phyloP scores from a whole-genome alignment of 1,140 invertebrate genomes.

The Nasonia giraulti region DNA sequence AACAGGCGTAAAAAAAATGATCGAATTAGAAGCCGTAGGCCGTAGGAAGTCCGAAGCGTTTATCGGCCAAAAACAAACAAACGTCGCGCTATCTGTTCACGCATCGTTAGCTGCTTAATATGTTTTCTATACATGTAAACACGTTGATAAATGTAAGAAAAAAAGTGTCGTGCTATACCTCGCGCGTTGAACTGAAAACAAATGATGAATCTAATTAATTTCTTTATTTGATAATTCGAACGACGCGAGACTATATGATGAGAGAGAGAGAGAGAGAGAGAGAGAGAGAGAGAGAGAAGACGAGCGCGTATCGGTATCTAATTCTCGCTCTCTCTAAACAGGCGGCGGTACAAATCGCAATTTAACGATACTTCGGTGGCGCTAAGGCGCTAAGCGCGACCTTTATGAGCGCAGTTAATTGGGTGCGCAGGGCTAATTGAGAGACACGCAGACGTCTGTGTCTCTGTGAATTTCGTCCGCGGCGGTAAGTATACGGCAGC shows the following conservation, averaged over 20 bases:
- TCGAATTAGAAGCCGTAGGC: background rate
- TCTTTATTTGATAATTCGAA: background rate
- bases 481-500: no score
- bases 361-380: background rate
- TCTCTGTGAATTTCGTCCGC: background rate
- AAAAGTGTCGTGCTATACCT: background rate
- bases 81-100: constrained; percentile 19
- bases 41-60: background rate
- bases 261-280: no score
- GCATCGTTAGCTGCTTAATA: constrained; percentile 11
- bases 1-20: background rate
- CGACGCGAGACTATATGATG: background rate
- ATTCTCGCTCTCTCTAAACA: background rate
- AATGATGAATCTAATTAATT: background rate
- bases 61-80: constrained; percentile 23
- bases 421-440: background rate
- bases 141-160: constrained; percentile 20
- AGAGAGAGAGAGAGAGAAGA: no score
- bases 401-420: background rate
- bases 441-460: no score
- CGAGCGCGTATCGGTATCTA: no score
- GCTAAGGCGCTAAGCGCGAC: background rate
- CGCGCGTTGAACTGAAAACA: no score
- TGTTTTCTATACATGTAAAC: constrained; percentile 35
- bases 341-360: background rate